Evolutionary conservation across 1,140 invertebrate genomes (phyloP).

Genomic region (Subanguina moxae): DNA sequence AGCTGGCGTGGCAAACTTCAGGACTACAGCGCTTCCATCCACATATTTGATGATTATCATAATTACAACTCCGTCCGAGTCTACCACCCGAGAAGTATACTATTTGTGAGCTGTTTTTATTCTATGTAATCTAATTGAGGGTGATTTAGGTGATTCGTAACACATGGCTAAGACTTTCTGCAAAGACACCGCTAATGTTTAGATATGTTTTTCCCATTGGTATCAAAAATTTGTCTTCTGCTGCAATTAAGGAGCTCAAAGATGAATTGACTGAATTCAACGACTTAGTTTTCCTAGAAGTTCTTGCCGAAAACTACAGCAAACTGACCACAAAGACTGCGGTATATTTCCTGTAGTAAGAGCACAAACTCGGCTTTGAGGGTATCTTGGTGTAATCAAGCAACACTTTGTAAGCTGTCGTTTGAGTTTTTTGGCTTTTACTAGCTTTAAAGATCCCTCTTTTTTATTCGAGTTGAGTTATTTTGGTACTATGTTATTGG

Average conservation of each 20-base stretch:
- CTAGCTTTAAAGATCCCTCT: no score
- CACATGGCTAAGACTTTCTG: conserved; percentile 53
- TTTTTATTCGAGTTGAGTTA: no score
- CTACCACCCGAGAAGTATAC: conserved; percentile 18
- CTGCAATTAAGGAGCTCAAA: conserved; percentile 17
- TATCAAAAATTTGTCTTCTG: conserved; percentile 26
- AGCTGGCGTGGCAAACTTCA: not conserved
- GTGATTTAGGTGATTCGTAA: conserved; percentile 40
- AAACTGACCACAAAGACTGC: conserved; percentile 50
- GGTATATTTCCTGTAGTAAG: no score
- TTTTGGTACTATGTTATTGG: no score
- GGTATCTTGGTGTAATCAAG: no score
- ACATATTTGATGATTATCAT: conserved; percentile 57
- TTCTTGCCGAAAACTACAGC: conserved; percentile 47
- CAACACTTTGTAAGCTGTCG: no score
- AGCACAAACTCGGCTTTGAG: no score
- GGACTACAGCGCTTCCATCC: conserved; percentile 9
- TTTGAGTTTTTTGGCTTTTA: no score
- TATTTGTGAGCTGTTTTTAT: no score
- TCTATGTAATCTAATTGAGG: no score
- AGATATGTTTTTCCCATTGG: conserved; percentile 46
- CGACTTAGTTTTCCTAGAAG: conserved; percentile 46
- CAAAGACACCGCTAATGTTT: conserved; percentile 38
- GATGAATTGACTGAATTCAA: conserved; percentile 24
- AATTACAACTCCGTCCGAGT: conserved; percentile 41